Percentiles rank a stretch among this genome's conserved stretches.
phyloP scores from a whole-genome alignment of 2,888 invertebrate genomes.

The Polyommatus iphigenia region DNA sequence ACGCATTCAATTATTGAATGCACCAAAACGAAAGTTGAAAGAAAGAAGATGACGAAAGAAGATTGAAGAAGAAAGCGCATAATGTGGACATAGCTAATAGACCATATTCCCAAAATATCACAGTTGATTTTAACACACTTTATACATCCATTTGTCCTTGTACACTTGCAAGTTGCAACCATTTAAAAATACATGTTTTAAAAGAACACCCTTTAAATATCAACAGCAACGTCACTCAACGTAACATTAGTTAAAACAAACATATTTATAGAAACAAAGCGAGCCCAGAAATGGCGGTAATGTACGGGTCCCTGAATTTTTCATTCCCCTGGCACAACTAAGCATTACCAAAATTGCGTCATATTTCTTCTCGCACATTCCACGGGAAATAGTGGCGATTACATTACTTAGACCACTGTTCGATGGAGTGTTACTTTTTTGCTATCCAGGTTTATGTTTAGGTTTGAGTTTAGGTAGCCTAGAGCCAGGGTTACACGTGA shows the following conservation, averaged over 20 bases:
- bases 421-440: slow-evolving; percentile 17
- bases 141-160: no score
- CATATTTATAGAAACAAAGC: slow-evolving; percentile 69
- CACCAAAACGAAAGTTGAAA: no score
- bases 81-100: no score
- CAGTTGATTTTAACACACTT: no score
- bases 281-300: slow-evolving; percentile 72
- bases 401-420: slow-evolving; percentile 49
- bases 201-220: slow-evolving; percentile 27
- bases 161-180: no score
- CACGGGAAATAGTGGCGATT: slow-evolving; percentile 70
- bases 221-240: slow-evolving; percentile 39
- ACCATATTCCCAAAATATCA: no score
- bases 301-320: slow-evolving; percentile 78
- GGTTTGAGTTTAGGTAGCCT: background rate
- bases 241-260: slow-evolving; percentile 58
- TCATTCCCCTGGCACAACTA: slow-evolving; percentile 79
- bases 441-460: background rate
- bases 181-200: background rate
- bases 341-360: slow-evolving; percentile 80
- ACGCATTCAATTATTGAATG: no score
- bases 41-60: no score
- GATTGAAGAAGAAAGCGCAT: no score
- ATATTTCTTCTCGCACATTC: slow-evolving; percentile 76
- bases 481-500: no score